Percentiles rank a stretch among this genome's conserved stretches.
Evolutionary conservation across 1,140 invertebrate genomes (phyloP).

Genomic region (Ceratitis capitata): DNA sequence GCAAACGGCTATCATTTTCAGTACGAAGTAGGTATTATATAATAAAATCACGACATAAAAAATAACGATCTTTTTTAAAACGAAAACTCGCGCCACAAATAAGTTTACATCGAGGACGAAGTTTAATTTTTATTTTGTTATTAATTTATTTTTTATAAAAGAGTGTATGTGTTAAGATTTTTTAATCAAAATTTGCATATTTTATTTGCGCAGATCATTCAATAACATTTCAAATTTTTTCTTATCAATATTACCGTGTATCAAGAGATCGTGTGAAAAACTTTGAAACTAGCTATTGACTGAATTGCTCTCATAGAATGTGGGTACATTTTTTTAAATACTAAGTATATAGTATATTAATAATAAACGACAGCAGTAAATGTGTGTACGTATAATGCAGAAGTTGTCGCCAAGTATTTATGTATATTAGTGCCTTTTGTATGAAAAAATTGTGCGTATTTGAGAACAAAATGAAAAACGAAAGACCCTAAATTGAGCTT

Average conservation of each 20-base stretch:
- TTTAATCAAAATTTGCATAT: neutral
- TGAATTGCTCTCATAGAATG: neutral
- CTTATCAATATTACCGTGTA: slow-evolving; percentile 4
- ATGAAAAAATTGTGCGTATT: slow-evolving; percentile 29
- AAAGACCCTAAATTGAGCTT: slow-evolving; percentile 3
- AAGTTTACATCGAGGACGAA: slow-evolving; percentile 35
- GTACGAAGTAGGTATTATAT: slow-evolving; percentile 26
- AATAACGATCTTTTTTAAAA: slow-evolving; percentile 23
- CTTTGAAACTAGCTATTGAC: neutral
- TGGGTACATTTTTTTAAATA: neutral
- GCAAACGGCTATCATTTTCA: slow-evolving; percentile 8
- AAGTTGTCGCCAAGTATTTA: slow-evolving; percentile 34
- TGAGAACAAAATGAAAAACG: slow-evolving; percentile 32
- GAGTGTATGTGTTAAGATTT: neutral
- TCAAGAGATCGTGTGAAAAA: neutral
- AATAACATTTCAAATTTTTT: neutral
- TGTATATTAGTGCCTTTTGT: slow-evolving; percentile 29
- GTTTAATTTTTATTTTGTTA: neutral
- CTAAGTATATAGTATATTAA: neutral
- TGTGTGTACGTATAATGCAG: neutral
- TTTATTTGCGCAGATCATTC: slow-evolving; percentile 7
- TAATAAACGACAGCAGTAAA: slow-evolving; percentile 8
- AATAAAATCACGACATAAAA: neutral
- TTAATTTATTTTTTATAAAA: neutral
- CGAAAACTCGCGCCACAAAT: slow-evolving; percentile 18